Evolutionary conservation across 2,113 vertebrate species (phyloP).

Genomic region (Desmodus rotundus): DNA sequence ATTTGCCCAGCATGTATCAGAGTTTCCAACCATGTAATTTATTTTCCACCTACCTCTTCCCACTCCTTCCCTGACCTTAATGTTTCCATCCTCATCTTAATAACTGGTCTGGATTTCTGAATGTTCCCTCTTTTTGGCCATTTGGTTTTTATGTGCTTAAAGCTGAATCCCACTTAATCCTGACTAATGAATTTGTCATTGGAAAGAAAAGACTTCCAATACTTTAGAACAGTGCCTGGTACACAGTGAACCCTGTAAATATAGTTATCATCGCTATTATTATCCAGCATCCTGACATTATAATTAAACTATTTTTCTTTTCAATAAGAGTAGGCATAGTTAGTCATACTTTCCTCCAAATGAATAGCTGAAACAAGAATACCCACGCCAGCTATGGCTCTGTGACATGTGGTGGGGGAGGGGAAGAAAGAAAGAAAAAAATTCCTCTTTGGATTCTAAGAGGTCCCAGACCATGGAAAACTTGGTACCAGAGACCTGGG

Average conservation of each 20-base stretch:
- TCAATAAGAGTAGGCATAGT: background rate
- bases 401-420: background rate
- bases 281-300: background rate
- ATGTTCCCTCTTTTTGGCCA: background rate
- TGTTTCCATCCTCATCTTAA: background rate
- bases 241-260: background rate
- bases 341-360: slow-evolving; percentile 3
- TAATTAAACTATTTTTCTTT: slow-evolving; percentile 40
- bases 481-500: background rate
- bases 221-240: background rate
- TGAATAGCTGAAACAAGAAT: background rate
- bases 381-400: background rate
- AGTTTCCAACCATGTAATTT: background rate
- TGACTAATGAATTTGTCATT: slow-evolving; percentile 49
- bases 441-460: background rate
- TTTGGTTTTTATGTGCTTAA: slow-evolving; percentile 6
- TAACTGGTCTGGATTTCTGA: slow-evolving; percentile 21
- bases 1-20: background rate
- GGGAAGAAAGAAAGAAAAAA: background rate
- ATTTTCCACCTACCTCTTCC: background rate
- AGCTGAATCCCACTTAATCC: background rate
- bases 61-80: background rate
- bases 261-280: background rate
- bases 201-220: slow-evolving; percentile 10
- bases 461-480: background rate